Evolutionary conservation across 2,888 invertebrate genomes (phyloP), one percentile per base, ranked within the genome.

Genomic region (Eretmocerus hayati): DNA sequence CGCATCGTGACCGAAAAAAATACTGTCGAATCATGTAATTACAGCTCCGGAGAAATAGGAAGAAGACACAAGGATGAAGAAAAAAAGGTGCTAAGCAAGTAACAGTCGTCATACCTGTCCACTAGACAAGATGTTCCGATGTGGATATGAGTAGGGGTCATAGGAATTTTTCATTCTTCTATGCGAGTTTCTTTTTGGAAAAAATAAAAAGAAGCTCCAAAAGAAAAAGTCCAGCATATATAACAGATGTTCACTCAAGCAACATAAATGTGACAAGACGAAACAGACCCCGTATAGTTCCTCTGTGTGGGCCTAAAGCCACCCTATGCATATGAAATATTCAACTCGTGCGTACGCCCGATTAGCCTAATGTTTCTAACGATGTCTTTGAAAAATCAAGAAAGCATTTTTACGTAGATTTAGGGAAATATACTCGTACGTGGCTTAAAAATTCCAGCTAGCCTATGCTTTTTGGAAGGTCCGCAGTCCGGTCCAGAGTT

Each of bases 211-310:
- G 32, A 37, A 40, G 38, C 18, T 18, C 32, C 16, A n/a, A 30
- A 32, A 3, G 21, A 32, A 33, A 13, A 5, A n/a, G 11, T 16
- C 15, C 8, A 32, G 11, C 11, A 30, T 6, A 9, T 15, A n/a
- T 48, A 48, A 48, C 50, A 46, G 50, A 50, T 46, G 46, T 50
- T 46, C 37, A 33, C 32, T 22, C 21, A 26, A 16, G 42, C 26
- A 37, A 39, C 50, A 50, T 50, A 46, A 50, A 50, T n/a, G 42
- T 46, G 46, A 50, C 50, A 39, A 50, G 37, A 42, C 46, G 42
- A 50, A 42, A 42, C 36, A 22, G 41, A 35, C 20, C n/a, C n/a
- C 36, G n/a, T n/a, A n/a, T n/a, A n/a, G n/a, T n/a, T n/a, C n/a
- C n/a, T n/a, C n/a, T n/a, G n/a, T n/a, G 26, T 11, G 26, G 11